Base-by-base conservation (phyloP, 2,797 vertebrate species). In the Arremon brunneinucha region DNA sequence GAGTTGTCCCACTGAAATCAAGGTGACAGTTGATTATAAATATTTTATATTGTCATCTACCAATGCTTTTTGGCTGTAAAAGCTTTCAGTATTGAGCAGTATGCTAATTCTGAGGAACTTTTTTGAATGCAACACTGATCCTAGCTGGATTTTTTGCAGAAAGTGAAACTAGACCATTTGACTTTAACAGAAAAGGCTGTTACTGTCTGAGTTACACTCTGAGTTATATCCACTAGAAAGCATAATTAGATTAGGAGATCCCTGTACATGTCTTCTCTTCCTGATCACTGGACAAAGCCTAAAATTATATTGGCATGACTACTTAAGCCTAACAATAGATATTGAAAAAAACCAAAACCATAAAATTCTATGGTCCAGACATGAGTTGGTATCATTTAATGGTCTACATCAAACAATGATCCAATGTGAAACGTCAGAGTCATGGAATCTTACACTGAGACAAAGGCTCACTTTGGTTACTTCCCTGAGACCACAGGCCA, bases 1-100 rank as follows among this genome's bases (percentile, higher is more conserved):
- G 68, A 93, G 6, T 34, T 71, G 68, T 89, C 57, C 50, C 62
- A 78, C 46, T 91, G 87, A 96, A 93, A 92, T 92, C 75, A 85
- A 92, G 64, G 89, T 34, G 90, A 85, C 75, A 92, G 57, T 23
- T 47, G 44, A 87, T 83, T 70, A 82, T 93, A 79, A 95, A 80
- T 93, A 90, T 89, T 95, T 96, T 50, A 89, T 93, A 24, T 49
- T 90, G 35, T 53, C 6, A 9, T 71, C 68, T 87, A 90, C 46
- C 39, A 47, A 46, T 34, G 12, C 8, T 60, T 85, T 79, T 94
- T 74, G 68, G 59, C 43, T 50, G 14, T 59, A 74, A 47, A 75
- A 89, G 1, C 23, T 82, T 46, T 84, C 52, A 50, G 15, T 71
- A 43, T 68, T 77, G 41, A 95, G 12, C 30, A 67, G 4, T 47